phyloP scores from a whole-genome alignment of 2,888 invertebrate genomes.

The Pseudanteris insignis region DNA sequence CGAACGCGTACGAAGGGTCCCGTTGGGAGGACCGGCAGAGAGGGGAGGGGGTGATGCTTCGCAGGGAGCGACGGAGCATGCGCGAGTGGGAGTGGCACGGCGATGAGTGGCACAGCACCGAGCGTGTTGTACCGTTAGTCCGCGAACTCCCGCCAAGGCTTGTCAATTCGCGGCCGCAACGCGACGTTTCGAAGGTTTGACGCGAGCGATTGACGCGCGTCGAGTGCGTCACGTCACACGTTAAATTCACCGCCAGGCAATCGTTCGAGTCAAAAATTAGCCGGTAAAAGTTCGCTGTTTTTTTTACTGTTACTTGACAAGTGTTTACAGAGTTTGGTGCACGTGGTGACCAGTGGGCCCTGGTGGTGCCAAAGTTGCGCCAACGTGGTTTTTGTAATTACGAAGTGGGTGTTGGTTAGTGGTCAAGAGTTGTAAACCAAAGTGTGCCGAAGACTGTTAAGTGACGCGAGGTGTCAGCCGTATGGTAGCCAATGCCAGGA shows the following conservation, averaged over 20 bases:
- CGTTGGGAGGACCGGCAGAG: constrained; percentile 28
- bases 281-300: no score
- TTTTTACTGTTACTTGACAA: no score
- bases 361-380: neutral
- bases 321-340: constrained; percentile 9
- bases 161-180: constrained; percentile 59
- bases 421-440: no score
- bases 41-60: constrained; percentile 14
- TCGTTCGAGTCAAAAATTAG: no score
- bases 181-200: constrained; percentile 43
- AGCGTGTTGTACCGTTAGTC: constrained; percentile 50
- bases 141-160: constrained; percentile 59
- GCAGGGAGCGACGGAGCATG: constrained; percentile 54
- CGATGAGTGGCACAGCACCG: constrained; percentile 44
- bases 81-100: constrained; percentile 61
- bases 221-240: constrained; percentile 11
- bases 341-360: constrained; percentile 7
- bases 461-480: no score
- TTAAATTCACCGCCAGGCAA: no score
- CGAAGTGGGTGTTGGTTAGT: no score
- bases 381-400: no score
- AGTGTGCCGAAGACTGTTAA: no score
- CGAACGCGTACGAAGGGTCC: constrained; percentile 33
- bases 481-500: no score
- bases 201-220: constrained; percentile 16